A percentile compares a stretch with the other conserved stretches of the same genome.
Conservation (phyloP, 1,140 invertebrate species). For the Eumeta japonica region DNA sequence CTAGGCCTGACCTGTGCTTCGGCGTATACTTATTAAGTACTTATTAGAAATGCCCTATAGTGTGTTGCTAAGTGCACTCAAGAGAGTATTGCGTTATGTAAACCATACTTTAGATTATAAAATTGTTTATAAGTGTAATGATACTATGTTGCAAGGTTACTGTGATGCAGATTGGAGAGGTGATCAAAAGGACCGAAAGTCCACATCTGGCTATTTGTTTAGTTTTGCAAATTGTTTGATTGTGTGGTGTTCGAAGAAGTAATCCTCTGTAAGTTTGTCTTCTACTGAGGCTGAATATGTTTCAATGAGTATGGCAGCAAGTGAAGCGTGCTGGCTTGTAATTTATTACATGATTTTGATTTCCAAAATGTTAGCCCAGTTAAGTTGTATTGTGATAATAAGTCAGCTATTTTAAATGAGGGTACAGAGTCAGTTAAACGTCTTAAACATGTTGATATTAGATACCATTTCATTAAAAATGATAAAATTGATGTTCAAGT, state of each 20-base stretch:
- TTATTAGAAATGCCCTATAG: neutral
- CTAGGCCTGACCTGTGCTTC: neutral
- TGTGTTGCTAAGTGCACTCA: neutral
- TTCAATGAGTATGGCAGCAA: conserved; percentile 16
- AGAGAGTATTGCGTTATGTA: neutral
- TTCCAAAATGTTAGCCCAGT: neutral
- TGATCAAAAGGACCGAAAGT: conserved; percentile 11
- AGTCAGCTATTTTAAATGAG: neutral
- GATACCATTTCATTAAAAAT: conserved; percentile 1
- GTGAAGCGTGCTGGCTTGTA: conserved; percentile 25
- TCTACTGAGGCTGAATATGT: conserved; percentile 40
- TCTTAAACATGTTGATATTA: neutral
- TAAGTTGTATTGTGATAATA: neutral
- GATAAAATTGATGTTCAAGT: neutral
- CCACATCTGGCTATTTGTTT: conserved; percentile 16
- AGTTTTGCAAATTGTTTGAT: conserved; percentile 18
- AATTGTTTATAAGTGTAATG: conserved; percentile 3
- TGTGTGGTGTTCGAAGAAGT: conserved; percentile 28
- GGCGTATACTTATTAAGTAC: neutral
- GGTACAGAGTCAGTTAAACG: neutral
- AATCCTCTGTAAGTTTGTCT: conserved; percentile 23
- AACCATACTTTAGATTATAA: neutral
- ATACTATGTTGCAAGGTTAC: conserved; percentile 11
- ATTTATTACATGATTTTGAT: conserved; percentile 15
- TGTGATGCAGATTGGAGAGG: conserved; percentile 15